Evolutionary conservation across 2,888 invertebrate genomes (phyloP), one percentile per base, ranked within the genome.

Genomic region (Pterobdella sp.): DNA sequence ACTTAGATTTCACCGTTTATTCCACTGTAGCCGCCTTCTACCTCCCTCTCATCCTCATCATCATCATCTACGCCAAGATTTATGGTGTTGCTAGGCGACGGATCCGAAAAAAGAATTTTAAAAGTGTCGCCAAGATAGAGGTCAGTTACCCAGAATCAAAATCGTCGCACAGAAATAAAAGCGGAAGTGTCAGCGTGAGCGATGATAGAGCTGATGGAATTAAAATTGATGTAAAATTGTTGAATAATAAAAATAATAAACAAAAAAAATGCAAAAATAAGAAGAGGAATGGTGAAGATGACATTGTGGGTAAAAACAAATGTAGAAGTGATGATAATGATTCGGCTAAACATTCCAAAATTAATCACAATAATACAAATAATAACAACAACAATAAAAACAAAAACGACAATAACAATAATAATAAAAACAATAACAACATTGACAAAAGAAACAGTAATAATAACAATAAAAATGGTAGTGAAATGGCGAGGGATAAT

Each of bases 21-120:
- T 96, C 95, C 73, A 97, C 96, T 18, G 91, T 92, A 84, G 92
- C 93, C 77, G 96, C 97, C 35, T 98, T 98, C 86, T 98, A 97
- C 86, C 90, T 94, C 78, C 98, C 98, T 1, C 88, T 97, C 37
- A 86, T 93, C 76, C 91, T 94, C 77, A 97, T 98, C 82, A 89
- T 97, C 78, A 89, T 93, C 79, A 88, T 98, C 42, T 97, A 98
- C 86, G 94, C 93, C 91, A 94, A 93, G 87, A 97, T 98, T 83
- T 97, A 79, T 85, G 18, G 94, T 84, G 91, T 92, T 63, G 97
- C 97, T 0, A 86, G 94, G 74, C 88, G 89, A 83, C 88, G 93
- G 82, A 93, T 93, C 80, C 87, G 92, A 1, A 84, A 83, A 77
- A 82, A 81, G 76, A 79, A 80, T 32, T 82, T 83, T 74, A 49